Evolutionary conservation across 2,888 invertebrate genomes (phyloP).

Genomic region (Malthinus flaveolus): DNA sequence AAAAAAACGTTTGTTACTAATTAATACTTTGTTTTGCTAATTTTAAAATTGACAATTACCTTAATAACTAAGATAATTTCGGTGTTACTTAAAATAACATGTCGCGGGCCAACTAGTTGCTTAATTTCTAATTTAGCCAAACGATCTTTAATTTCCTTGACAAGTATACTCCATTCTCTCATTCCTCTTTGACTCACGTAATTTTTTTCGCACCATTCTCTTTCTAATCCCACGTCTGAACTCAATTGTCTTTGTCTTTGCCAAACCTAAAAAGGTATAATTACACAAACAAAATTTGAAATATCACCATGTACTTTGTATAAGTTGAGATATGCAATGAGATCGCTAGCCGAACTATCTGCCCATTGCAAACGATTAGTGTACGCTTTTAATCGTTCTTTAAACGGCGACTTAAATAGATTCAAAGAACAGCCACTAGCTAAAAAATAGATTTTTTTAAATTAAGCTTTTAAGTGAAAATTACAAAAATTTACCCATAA

Average conservation of each 20-base stretch:
- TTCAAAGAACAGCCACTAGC: constrained; percentile 83
- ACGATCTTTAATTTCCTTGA: constrained; percentile 69
- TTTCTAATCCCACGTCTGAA: constrained; percentile 47
- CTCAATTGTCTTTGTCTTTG: constrained; percentile 59
- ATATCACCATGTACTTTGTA: constrained; percentile 66
- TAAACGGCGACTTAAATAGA: constrained; percentile 76
- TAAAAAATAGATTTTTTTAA: constrained; percentile 45
- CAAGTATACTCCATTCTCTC: constrained; percentile 71
- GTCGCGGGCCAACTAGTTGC: constrained; percentile 55
- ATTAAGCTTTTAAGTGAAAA: neutral
- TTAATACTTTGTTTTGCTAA: neutral
- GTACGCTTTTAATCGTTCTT: constrained; percentile 69
- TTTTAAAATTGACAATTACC: constrained; percentile 50
- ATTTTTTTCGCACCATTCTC: constrained; percentile 69
- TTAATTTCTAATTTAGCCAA: constrained; percentile 65
- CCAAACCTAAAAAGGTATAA: constrained; percentile 60
- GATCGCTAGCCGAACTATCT: constrained; percentile 81
- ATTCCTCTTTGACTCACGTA: constrained; percentile 74
- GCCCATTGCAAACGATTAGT: constrained; percentile 81
- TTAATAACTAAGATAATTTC: constrained; percentile 69
- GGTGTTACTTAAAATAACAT: constrained; percentile 52
- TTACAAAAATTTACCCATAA: constrained; percentile 65
- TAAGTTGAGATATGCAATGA: constrained; percentile 78
- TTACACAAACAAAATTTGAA: neutral
- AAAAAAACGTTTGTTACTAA: too few relatives aligned